Percentiles rank a stretch among this genome's conserved stretches.
Conservation (phyloP, 64 coral and sea anemone genomes). For the Dendronephthya gigantea region DNA sequence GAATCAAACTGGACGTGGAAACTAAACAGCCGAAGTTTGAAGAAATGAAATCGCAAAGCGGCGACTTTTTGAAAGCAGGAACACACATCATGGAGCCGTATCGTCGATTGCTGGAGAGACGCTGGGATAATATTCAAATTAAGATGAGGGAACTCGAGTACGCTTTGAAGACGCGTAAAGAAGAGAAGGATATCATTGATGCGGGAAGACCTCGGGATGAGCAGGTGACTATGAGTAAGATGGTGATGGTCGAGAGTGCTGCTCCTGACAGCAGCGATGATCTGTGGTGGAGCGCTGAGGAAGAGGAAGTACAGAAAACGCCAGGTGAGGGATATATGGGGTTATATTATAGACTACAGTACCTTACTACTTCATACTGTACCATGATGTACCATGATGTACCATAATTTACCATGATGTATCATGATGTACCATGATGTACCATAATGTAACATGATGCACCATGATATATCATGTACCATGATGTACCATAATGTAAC, state of each 20-base stretch:
- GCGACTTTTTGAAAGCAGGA: constrained; percentile 69
- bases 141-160: constrained; percentile 54
- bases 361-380: not conserved
- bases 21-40: constrained; percentile 65
- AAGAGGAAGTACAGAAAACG: constrained; percentile 39
- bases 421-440: not conserved
- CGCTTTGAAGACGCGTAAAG: not conserved
- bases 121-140: constrained; percentile 74
- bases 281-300: constrained; percentile 18
- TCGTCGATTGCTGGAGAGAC: constrained; percentile 54
- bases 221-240: not conserved
- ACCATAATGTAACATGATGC: not conserved
- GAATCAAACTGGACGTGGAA: constrained; percentile 58
- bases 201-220: not conserved
- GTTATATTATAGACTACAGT: not conserved
- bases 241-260: not conserved
- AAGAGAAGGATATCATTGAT: constrained; percentile 1
- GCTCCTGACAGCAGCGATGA: not conserved
- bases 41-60: constrained; percentile 50
- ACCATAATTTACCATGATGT: not conserved
- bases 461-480: not conserved
- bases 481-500: not conserved
- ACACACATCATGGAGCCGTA: constrained; percentile 85
- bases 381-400: not conserved
- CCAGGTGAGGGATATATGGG: constrained; percentile 16